Conservation (phyloP, 1,140 invertebrate genomes). For the Neelides sp. region DNA sequence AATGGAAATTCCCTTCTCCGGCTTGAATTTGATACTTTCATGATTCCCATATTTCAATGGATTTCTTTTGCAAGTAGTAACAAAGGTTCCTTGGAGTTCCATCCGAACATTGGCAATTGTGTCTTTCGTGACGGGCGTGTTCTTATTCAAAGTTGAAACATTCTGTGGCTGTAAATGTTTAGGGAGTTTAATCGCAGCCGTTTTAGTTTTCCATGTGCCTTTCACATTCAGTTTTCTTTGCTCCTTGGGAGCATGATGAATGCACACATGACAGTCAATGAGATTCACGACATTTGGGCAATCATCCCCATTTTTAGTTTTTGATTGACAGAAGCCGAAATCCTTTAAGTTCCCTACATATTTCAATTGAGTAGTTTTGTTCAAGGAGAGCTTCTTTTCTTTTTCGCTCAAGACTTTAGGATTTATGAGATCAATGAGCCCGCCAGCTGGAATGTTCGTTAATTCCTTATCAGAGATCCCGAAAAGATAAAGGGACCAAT, state of each 20-base stretch:
- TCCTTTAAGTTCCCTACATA: slow-evolving; percentile 20
- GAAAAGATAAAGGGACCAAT: slow-evolving; percentile 25
- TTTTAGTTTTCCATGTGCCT: slow-evolving; percentile 8
- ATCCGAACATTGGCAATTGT: slow-evolving; percentile 14
- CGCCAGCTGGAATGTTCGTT: slow-evolving; percentile 13
- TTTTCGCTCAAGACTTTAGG: slow-evolving; percentile 20
- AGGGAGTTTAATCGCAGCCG: slow-evolving; percentile 3
- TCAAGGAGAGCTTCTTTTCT: slow-evolving; percentile 13
- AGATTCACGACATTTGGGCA: slow-evolving; percentile 25
- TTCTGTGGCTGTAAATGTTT: slow-evolving; percentile 8
- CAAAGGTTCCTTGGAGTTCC: slow-evolving; percentile 22
- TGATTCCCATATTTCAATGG: slow-evolving; percentile 17
- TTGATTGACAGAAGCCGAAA: slow-evolving; percentile 26
- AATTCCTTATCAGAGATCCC: slow-evolving; percentile 9
- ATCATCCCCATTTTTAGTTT: slow-evolving; percentile 24
- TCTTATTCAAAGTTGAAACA: neutral
- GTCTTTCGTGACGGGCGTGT: neutral
- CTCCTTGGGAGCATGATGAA: slow-evolving; percentile 27
- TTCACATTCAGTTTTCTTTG: slow-evolving; percentile 20
- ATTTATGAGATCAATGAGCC: slow-evolving; percentile 22
- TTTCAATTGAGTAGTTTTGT: slow-evolving; percentile 18
- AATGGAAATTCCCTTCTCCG: slow-evolving; percentile 14
- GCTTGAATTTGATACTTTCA: slow-evolving; percentile 13
- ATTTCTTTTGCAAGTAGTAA: slow-evolving; percentile 12
- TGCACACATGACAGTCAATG: slow-evolving; percentile 23